These are phyloP conservation scores for Drosophila ficusphila DNA, from an alignment of 1,140 invertebrate species.

Conservation along the genomic window DNA sequence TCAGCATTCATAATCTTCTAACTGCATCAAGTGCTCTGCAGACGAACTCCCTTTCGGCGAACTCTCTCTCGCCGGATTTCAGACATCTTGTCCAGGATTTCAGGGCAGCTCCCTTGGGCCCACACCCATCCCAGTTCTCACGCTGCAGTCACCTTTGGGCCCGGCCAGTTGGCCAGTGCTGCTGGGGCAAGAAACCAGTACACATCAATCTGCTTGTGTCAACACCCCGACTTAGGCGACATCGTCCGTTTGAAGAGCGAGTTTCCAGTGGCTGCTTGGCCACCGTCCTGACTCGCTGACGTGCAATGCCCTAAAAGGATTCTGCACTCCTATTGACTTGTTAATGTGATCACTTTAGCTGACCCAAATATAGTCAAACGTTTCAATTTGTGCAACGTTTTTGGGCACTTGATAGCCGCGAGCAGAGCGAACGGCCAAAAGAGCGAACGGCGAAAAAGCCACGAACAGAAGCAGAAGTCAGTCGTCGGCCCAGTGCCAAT, in stretches of 20 bases:
- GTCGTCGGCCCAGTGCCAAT: conserved; percentile 3
- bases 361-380: conserved; percentile 83
- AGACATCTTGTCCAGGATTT: background rate
- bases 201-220: conserved; percentile 75
- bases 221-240: conserved; percentile 55
- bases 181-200: conserved; percentile 60
- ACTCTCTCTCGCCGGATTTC: background rate
- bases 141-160: conserved; percentile 48
- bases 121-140: conserved; percentile 69
- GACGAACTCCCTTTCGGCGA: background rate
- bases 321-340: conserved; percentile 81
- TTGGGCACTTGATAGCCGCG: conserved; percentile 78
- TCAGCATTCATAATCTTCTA: conserved; percentile 22
- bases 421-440: conserved; percentile 34
- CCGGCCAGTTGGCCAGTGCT: conserved; percentile 53
- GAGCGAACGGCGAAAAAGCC: conserved; percentile 6
- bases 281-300: conserved; percentile 46
- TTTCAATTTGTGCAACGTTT: conserved; percentile 82
- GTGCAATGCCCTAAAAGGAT: conserved; percentile 81
- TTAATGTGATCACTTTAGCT: conserved; percentile 83
- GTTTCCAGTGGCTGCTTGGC: background rate
- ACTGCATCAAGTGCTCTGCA: conserved; percentile 4
- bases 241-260: conserved; percentile 11
- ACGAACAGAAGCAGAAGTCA: conserved; percentile 44
- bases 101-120: conserved; percentile 55